Percentiles rank a stretch among this genome's conserved stretches.
Evolutionary conservation across 30 jellyfish, hydroid and myxozoan species (phyloP).

Genomic region (Aurelia sp.): DNA sequence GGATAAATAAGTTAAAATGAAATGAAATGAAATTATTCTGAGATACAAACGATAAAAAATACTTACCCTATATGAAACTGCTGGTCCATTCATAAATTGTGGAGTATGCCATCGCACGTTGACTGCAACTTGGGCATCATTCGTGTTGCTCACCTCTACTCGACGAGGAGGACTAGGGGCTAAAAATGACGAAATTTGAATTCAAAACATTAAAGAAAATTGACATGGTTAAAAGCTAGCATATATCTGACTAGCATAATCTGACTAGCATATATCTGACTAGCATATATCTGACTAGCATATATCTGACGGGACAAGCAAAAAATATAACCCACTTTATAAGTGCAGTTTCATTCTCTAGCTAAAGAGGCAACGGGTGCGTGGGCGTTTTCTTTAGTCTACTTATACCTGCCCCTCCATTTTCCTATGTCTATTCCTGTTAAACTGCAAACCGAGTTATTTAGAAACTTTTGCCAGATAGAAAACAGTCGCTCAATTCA

Average conservation of each 20-base stretch:
- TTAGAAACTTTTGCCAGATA: too few species aligned
- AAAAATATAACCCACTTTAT: too few species aligned
- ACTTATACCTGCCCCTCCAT: too few species aligned
- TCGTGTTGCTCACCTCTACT: conserved; percentile 25
- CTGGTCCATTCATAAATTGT: conserved; percentile 34
- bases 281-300: too few species aligned
- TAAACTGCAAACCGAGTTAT: too few species aligned
- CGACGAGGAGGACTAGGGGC: conserved; percentile 53
- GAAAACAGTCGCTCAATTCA: too few species aligned
- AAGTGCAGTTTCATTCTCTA: neutral
- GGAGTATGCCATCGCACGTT: conserved; percentile 63
- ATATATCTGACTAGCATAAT: too few species aligned
- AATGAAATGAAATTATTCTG: too few species aligned
- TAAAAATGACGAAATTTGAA: neutral
- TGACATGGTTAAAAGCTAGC: neutral
- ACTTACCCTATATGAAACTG: conserved; percentile 56
- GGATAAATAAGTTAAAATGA: too few species aligned
- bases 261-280: too few species aligned
- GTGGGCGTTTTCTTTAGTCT: neutral
- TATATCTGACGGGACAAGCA: neutral
- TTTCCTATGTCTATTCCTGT: too few species aligned
- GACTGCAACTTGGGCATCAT: conserved; percentile 22
- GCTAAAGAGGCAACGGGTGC: neutral
- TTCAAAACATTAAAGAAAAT: neutral
- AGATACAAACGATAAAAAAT: too few species aligned